Percentiles rank a stretch among this genome's conserved stretches.
phyloP scores from a whole-genome alignment of 2,797 vertebrate species.

The Anguilla megastoma region DNA sequence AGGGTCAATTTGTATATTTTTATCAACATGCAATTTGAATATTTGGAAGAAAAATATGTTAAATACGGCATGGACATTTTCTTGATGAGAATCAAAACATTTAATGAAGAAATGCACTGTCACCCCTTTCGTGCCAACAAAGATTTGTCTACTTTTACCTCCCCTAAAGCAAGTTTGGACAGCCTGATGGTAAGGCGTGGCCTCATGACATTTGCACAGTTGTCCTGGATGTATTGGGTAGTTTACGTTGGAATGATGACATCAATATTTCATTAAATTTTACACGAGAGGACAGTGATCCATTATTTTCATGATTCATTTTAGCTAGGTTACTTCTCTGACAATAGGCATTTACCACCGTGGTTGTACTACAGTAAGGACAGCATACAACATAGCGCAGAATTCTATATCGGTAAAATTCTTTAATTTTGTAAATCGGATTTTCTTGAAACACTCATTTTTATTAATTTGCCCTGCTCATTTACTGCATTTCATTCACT shows the following conservation, averaged over 20 bases:
- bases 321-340: neutral
- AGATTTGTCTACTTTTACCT: neutral
- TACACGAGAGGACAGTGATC: neutral
- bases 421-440: neutral
- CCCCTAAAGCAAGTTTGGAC: neutral
- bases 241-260: neutral
- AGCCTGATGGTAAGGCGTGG: neutral
- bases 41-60: neutral
- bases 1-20: neutral
- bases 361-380: neutral
- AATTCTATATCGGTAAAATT: neutral
- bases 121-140: neutral
- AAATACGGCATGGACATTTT: neutral
- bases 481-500: conserved; percentile 1
- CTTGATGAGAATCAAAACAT: neutral
- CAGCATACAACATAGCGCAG: neutral
- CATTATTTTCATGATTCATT: neutral
- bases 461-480: neutral
- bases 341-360: neutral
- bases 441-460: neutral
- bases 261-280: neutral
- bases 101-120: neutral
- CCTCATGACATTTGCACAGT: neutral
- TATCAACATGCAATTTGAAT: neutral
- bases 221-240: neutral